These are phyloP conservation scores for Phortica variegata DNA, from an alignment of 1,140 invertebrate genomes.

Conservation along the genomic window DNA sequence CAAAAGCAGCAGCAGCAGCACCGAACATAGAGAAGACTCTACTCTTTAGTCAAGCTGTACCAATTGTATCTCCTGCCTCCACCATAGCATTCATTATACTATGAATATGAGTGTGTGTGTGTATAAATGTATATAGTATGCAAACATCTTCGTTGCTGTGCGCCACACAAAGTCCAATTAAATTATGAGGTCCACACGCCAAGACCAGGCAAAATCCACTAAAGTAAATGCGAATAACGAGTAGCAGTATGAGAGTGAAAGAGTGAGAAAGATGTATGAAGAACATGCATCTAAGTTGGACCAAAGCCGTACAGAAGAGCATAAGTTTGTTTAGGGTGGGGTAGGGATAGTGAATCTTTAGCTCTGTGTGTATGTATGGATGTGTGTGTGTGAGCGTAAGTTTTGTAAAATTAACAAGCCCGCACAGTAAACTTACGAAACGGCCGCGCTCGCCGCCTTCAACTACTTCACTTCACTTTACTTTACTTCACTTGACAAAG, in stretches of 20 bases:
- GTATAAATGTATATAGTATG: too few relatives aligned
- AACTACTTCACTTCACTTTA: slow-evolving; percentile 46
- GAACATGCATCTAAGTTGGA: too few relatives aligned
- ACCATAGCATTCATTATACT: too few relatives aligned
- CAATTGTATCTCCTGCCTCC: too few relatives aligned
- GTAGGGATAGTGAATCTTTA: too few relatives aligned
- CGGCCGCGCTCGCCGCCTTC: slow-evolving; percentile 29
- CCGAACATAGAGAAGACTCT: slow-evolving; percentile 11
- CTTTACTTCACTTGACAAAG: too few relatives aligned
- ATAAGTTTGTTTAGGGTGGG: too few relatives aligned
- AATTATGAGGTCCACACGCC: slow-evolving; percentile 54
- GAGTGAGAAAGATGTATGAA: too few relatives aligned
- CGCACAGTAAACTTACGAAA: slow-evolving; percentile 5
- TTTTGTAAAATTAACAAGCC: slow-evolving; percentile 7
- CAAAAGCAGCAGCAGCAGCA: slow-evolving; percentile 14
- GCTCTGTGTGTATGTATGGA: too few relatives aligned
- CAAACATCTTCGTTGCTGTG: slow-evolving; percentile 36
- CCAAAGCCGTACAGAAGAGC: neutral
- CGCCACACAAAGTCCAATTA: slow-evolving; percentile 54
- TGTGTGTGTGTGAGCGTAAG: too few relatives aligned
- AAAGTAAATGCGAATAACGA: neutral
- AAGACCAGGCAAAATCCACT: slow-evolving; percentile 28
- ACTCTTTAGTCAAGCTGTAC: too few relatives aligned
- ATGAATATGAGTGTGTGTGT: too few relatives aligned
- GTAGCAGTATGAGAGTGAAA: neutral